phyloP scores from a whole-genome alignment of 2,113 vertebrate genomes.

The Chloroceryle aenea region DNA sequence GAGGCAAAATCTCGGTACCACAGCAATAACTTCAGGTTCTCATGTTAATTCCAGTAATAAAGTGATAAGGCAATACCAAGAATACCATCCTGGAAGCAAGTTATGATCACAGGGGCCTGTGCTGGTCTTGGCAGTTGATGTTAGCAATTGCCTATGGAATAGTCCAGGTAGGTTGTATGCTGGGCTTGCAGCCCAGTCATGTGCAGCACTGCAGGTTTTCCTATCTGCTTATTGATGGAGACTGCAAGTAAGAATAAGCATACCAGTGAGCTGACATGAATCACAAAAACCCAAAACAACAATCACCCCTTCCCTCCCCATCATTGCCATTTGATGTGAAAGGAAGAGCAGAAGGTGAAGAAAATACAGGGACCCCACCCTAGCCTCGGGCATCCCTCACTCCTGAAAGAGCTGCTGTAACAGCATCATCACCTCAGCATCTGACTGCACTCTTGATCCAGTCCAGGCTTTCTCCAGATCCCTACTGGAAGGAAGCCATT shows the following conservation, averaged over 20 bases:
- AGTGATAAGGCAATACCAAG: not conserved
- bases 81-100: fast-evolving
- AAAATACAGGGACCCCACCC: not conserved
- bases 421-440: not conserved
- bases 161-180: not conserved
- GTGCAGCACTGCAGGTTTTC: not conserved
- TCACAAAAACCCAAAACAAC: not conserved
- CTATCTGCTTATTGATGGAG: not conserved
- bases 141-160: not conserved
- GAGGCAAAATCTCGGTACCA: not conserved
- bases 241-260: not conserved
- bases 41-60: not conserved
- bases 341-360: not conserved
- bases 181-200: fast-evolving
- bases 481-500: constrained; percentile 79
- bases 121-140: not conserved
- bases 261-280: not conserved
- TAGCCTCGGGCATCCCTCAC: fast-evolving
- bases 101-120: not conserved
- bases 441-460: constrained; percentile 66
- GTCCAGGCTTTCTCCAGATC: constrained; percentile 78
- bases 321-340: not conserved
- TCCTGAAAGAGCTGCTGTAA: not conserved
- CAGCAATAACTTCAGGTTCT: not conserved
- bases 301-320: not conserved